A percentile compares a stretch with the other conserved stretches of the same genome.
Evolutionary conservation across 2,888 invertebrate species (phyloP).

Genomic region (Xanthia togata): DNA sequence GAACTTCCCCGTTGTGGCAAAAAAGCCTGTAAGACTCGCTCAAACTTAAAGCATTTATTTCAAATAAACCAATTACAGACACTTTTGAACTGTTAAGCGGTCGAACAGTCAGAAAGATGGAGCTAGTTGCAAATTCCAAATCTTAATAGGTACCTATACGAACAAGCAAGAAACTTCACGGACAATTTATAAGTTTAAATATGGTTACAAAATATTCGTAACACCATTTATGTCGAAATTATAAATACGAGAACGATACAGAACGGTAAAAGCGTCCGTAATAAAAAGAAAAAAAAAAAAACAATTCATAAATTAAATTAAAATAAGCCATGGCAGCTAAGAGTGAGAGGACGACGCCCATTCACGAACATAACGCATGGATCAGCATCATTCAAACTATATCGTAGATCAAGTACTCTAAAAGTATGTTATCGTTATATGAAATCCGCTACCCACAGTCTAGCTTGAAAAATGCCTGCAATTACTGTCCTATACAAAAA

Average conservation of each 20-base stretch:
- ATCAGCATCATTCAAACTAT: no score
- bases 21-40: background rate
- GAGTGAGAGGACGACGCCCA: no score
- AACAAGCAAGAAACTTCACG: background rate
- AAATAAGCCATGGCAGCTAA: no score
- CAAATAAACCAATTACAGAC: background rate
- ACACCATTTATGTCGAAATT: no score
- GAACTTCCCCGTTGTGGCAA: no score
- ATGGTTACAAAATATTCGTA: background rate
- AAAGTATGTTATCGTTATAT: background rate
- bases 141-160: background rate
- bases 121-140: background rate
- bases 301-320: no score
- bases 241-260: no score
- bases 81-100: background rate
- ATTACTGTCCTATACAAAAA: constrained; percentile 28
- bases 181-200: background rate
- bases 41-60: background rate
- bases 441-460: background rate
- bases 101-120: background rate
- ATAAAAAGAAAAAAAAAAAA: no score
- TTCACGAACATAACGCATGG: no score
- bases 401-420: no score
- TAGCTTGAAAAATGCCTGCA: constrained; percentile 16
- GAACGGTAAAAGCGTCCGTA: no score